Conservation (phyloP, 1,140 invertebrate species). For the Cyphomyrmex costatus region DNA sequence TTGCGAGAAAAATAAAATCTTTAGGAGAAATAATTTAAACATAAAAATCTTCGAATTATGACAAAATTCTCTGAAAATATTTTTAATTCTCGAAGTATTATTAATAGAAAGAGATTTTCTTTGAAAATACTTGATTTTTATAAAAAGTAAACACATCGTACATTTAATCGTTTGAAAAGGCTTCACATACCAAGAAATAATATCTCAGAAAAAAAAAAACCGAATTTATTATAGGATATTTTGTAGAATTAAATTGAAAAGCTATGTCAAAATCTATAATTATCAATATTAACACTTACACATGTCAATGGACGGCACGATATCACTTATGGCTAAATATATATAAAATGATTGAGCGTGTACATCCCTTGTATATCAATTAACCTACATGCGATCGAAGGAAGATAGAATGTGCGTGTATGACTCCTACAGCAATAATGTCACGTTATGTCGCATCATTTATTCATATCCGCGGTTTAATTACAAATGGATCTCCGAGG, state of each 20-base stretch:
- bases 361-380: constrained; percentile 37
- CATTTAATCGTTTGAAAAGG: not conserved
- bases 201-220: not conserved
- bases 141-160: too few relatives aligned
- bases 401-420: constrained; percentile 31
- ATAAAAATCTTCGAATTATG: not conserved
- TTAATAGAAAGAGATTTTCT: not conserved
- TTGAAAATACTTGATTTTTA: not conserved
- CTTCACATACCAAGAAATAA: not conserved
- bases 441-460: constrained; percentile 40
- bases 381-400: constrained; percentile 52
- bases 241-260: not conserved
- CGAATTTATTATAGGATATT: not conserved
- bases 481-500: constrained; percentile 27
- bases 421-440: constrained; percentile 38
- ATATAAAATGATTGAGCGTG: constrained; percentile 28
- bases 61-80: not conserved
- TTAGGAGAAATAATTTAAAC: not conserved
- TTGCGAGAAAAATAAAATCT: not conserved
- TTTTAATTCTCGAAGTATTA: too few relatives aligned
- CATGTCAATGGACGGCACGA: not conserved
- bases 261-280: not conserved
- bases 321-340: constrained; percentile 24
- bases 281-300: not conserved
- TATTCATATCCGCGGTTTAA: constrained; percentile 40